Conservation (phyloP, 1,140 invertebrate species). For the Aphaenogaster ashmeadi region DNA sequence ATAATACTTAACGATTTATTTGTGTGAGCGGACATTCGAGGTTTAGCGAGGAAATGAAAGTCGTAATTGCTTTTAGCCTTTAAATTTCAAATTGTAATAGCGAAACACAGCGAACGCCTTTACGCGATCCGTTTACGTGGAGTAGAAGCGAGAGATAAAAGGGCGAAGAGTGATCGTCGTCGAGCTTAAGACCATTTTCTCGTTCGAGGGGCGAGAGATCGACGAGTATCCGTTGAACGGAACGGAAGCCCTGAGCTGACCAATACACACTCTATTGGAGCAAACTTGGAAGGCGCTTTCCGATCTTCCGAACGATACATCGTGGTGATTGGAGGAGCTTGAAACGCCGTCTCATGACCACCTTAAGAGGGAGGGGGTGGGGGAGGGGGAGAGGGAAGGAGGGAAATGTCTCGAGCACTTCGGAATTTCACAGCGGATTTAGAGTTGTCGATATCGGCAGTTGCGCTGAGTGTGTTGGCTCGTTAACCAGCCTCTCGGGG, state of each 20-base stretch:
- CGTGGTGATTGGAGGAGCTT: constrained; percentile 30
- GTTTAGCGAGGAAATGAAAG: background rate
- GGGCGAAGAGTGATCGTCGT: constrained; percentile 28
- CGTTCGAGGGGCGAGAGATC: constrained; percentile 36
- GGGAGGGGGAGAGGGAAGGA: too few relatives aligned
- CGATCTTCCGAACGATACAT: constrained; percentile 55
- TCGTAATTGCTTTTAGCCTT: background rate
- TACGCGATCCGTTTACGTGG: constrained; percentile 25
- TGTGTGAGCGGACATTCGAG: background rate
- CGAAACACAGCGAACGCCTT: background rate
- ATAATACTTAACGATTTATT: background rate
- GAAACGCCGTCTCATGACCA: constrained; percentile 2
- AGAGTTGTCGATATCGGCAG: constrained; percentile 44
- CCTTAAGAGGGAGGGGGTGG: background rate
- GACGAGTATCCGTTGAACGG: constrained; percentile 35
- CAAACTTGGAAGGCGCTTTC: constrained; percentile 34
- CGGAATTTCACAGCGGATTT: constrained; percentile 46
- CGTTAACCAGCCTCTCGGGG: constrained; percentile 23
- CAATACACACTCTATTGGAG: constrained; percentile 22
- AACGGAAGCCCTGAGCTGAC: constrained; percentile 38
- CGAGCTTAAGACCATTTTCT: constrained; percentile 58
- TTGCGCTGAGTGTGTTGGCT: constrained; percentile 22
- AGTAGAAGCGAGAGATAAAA: constrained; percentile 15
- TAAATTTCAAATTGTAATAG: constrained; percentile 20
- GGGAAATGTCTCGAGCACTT: constrained; percentile 13